Evolutionary conservation across 2,888 invertebrate species (phyloP), one percentile per base, ranked within the genome.

Genomic region (Lissonota sp.): DNA sequence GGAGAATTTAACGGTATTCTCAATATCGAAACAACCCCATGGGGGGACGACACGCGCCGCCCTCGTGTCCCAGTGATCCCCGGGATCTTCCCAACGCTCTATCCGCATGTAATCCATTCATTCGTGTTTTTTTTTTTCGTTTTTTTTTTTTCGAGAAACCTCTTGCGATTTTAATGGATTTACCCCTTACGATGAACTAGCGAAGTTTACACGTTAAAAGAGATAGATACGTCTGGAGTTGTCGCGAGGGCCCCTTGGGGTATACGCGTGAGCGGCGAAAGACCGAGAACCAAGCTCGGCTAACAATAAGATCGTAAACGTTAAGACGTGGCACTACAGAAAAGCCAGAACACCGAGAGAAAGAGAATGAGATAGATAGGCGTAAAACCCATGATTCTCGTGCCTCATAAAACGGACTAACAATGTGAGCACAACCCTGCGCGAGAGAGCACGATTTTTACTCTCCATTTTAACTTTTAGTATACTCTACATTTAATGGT

Each of bases 301-400:
- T 85, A 87, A n/a, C n/a, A n/a, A n/a, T n/a, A n/a, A 84, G 89
- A 87, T 86, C 89, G 89, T 90, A 88, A 90, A 86, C 70, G 70
- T 71, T 77, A 82, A 81, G 83, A 83, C 77, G 83, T 78, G 72
- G 71, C n/a, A n/a, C n/a, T 39, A 53, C 37, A 26, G 53, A 66
- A 42, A 8, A 16, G 14, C 60, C 42, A 73, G 49, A 40, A 53
- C 10, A 10, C 10, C n/a, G 55, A 77, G 63, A 49, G 49, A 40
- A 58, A 16, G 53, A 70, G 78, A 78, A 58, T 60, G 57, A 73
- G 70, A 58, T 73, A 55, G 79, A 82, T 72, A 82, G 80, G 80
- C 83, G 82, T 83, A 83, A 80, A 82, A 79, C 70, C 67, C 74
- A 64, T 67, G 77, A 79, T 72, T 71, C 71, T 85, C 85, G 84